Evolutionary conservation across 2,113 vertebrate species (phyloP), one percentile per base, ranked within the genome.

Genomic region (Oreotrochilus melanogaster): DNA sequence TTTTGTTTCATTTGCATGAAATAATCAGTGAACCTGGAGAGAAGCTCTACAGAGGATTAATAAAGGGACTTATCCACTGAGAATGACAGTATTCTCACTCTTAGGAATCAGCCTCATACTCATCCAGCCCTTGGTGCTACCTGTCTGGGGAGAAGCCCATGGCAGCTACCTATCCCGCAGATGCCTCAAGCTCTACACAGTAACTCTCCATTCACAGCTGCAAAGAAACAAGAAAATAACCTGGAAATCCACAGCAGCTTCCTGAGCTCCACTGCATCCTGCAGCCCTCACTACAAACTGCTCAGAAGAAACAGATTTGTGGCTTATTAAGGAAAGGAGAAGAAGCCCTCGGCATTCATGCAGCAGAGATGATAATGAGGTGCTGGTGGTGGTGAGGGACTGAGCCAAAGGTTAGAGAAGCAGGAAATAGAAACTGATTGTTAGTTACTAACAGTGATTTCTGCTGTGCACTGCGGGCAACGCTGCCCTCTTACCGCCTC

Each of bases 371-470:
- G 89, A 79, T 83, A 82, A 85, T 95, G 96, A 96, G 62, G 87
- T 96, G 94, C 88, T 33, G n/a, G 86, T 95, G 81, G 78, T 95
- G 95, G 95, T 93, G 93, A 92, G 83, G 90, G 81, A 79, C 94
- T 92, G 90, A 82, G 78, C 80, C 96, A 96, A 70, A 98, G 83
- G 95, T 97, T 98, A 97, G 91, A 97, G 86, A 97, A 97, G 97
- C 95, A 98, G 92, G 96, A 94, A 98, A 98, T 97, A 98, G 97
- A 99, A 99, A 98, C 96, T 98, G 98, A 98, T 98, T 98, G 99
- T 99, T 99, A 99, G 99, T 99, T 99, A 99, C 99, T 99, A 99
- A 99, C 99, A 98, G 99, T 99, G 99, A 99, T 99, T 98, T 99
- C 99, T 92, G 99, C 99, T 98, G 99, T 99, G 99, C 99, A 99